A percentile compares a stretch with the other conserved stretches of the same genome.
These are phyloP conservation scores for Rhorus exstirpatorius DNA, from an alignment of 2,888 invertebrate genomes.

Conservation along the genomic window DNA sequence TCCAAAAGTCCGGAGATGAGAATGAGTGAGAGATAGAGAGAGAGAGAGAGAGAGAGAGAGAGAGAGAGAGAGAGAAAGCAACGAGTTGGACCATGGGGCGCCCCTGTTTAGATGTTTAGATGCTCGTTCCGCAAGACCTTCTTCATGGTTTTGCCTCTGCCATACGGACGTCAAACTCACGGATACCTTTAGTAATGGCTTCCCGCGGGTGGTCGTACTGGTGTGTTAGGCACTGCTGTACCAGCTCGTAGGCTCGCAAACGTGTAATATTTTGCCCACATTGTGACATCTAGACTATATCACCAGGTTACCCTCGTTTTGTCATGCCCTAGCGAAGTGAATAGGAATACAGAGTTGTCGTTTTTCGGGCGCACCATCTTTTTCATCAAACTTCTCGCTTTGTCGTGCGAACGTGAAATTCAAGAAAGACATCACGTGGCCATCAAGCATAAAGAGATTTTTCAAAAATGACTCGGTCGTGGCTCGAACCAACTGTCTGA, in stretches of 20 bases:
- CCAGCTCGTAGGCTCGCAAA: slow-evolving; percentile 54
- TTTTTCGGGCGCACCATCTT: slow-evolving; percentile 22
- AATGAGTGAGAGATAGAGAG: slow-evolving; percentile 45
- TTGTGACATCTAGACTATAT: slow-evolving; percentile 46
- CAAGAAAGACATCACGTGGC: slow-evolving; percentile 75
- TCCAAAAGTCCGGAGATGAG: slow-evolving; percentile 58
- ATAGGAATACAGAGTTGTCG: slow-evolving; percentile 58
- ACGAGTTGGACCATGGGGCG: slow-evolving; percentile 64
- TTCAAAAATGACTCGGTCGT: slow-evolving; percentile 50
- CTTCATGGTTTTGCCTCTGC: slow-evolving; percentile 37
- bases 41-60: slow-evolving; percentile 46
- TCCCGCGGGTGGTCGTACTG: slow-evolving; percentile 68
- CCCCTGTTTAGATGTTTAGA: slow-evolving; percentile 73
- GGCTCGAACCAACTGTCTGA: slow-evolving; percentile 37
- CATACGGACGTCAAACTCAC: slow-evolving; percentile 28
- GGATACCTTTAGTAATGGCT: slow-evolving; percentile 40
- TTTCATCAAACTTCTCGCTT: slow-evolving; percentile 35
- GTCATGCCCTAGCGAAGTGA: slow-evolving; percentile 14
- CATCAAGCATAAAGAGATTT: slow-evolving; percentile 66
- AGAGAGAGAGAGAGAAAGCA: slow-evolving; percentile 49
- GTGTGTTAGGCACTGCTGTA: slow-evolving; percentile 28
- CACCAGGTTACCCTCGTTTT: neutral
- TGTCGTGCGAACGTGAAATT: slow-evolving; percentile 42
- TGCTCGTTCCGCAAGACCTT: slow-evolving; percentile 64
- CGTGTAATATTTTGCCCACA: slow-evolving; percentile 70